Evolutionary conservation across 2,888 invertebrate species (phyloP).

Genomic region (Ophion costatus): DNA sequence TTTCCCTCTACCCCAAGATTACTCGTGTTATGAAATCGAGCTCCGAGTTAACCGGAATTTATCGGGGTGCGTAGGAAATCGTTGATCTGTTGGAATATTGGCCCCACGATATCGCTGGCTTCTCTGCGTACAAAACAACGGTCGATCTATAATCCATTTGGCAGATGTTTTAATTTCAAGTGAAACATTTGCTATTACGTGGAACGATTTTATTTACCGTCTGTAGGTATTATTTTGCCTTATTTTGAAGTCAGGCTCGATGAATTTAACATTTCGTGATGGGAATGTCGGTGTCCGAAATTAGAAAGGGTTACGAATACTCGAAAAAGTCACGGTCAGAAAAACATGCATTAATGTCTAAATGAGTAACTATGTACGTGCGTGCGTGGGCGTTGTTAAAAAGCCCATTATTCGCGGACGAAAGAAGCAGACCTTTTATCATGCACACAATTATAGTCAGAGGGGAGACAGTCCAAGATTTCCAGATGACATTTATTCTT

Average conservation of each 20-base stretch:
- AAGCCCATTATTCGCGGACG: not conserved
- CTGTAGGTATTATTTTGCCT: not conserved
- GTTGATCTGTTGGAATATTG: not conserved
- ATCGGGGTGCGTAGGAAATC: not conserved
- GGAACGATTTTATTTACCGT: not conserved
- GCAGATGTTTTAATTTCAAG: not conserved
- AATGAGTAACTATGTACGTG: not conserved
- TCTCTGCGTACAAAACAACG: not conserved
- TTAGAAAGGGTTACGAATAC: no score
- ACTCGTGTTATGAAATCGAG: slow-evolving; percentile 1
- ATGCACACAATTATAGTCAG: no score
- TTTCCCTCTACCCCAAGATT: not conserved
- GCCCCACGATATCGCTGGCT: not conserved
- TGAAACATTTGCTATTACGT: not conserved
- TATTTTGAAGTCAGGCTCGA: not conserved
- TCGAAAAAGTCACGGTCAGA: not conserved
- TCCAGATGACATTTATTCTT: no score
- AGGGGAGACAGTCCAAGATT: no score
- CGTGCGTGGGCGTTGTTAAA: not conserved
- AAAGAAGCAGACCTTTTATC: no score
- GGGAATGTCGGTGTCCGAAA: not conserved
- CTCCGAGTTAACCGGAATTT: not conserved
- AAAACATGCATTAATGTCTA: not conserved
- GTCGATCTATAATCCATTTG: not conserved
- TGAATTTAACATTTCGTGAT: not conserved